phyloP scores from a whole-genome alignment of 2,113 vertebrate genomes.

The Chaetops frenatus region DNA sequence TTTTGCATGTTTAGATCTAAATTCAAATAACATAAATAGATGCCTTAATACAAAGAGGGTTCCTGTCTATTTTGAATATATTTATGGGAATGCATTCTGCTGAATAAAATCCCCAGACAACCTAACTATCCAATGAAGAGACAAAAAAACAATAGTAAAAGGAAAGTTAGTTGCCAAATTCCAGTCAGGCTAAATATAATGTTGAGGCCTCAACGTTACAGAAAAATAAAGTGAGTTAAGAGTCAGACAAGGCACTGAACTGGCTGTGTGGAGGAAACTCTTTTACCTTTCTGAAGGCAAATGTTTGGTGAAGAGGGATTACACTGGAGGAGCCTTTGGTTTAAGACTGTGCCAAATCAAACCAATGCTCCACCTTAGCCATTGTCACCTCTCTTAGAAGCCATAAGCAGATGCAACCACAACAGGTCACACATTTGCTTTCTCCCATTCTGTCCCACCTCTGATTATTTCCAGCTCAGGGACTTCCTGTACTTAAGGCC shows the following conservation, averaged over 20 bases:
- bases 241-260: background rate
- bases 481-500: background rate
- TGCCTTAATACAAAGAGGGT: background rate
- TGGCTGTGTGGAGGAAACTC: background rate
- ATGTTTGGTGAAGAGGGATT: background rate
- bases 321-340: background rate
- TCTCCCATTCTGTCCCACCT: background rate
- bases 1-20: slow-evolving; percentile 20
- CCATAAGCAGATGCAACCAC: background rate
- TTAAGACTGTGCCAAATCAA: background rate
- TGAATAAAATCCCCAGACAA: slow-evolving; percentile 57
- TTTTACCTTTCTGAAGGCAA: background rate
- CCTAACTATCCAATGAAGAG: slow-evolving; percentile 1
- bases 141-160: slow-evolving; percentile 19
- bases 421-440: background rate
- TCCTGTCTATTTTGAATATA: slow-evolving; percentile 36
- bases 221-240: background rate
- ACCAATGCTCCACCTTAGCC: background rate
- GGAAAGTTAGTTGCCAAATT: slow-evolving; percentile 41
- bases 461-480: background rate
- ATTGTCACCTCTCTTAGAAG: background rate
- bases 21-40: slow-evolving; percentile 23
- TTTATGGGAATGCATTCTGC: slow-evolving; percentile 53
- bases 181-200: slow-evolving; percentile 46
- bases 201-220: background rate